Evolutionary conservation across 2,797 vertebrate genomes (phyloP), one percentile per base, ranked within the genome.

Genomic region (Diplodus puntazzo): DNA sequence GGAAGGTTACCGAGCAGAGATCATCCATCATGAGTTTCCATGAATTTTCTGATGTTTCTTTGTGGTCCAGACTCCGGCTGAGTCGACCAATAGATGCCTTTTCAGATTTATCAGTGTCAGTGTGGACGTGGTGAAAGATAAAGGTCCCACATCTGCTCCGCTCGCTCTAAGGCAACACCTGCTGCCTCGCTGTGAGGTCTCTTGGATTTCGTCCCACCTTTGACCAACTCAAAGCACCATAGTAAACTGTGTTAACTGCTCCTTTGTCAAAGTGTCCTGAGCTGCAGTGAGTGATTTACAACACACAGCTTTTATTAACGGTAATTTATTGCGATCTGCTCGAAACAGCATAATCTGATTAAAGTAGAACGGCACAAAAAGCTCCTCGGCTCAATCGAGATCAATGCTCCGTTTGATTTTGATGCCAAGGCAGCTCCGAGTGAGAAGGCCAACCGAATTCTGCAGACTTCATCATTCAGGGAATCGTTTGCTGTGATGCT

Each of bases 211-310:
- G 14, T 84, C 78, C 84, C 83, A 89, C 88, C 84, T 91, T 55
- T 87, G 84, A 89, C 88, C 88, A 49, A 50, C 86, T 89, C 84
- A 89, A 87, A 88, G 88, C 72, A 74, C 63, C 55, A 10, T 76
- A 70, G 80, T 88, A 82, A 90, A 89, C 75, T 63, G 55, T 61
- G 75, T 87, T 86, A 89, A 77, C 83, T 54, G 75, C 57, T 69
- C 60, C 79, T 81, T 89, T 88, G 87, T 88, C 71, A 21, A 68
- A 75, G 64, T 48, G 46, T 76, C 48, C 71, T 20, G 39, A 10
- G 67, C 79, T 34, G 46, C 5, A 11, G 50, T 57, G 79, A 77
- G 57, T 90, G 87, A 90, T 90, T 88, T 87, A 88, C 72, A 21
- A 75, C 43, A 43, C 49, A 2, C 65, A 77, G 65, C 77, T 73